Base-by-base conservation (phyloP, 1,140 invertebrate species). In the Macrostomum lignano region DNA sequence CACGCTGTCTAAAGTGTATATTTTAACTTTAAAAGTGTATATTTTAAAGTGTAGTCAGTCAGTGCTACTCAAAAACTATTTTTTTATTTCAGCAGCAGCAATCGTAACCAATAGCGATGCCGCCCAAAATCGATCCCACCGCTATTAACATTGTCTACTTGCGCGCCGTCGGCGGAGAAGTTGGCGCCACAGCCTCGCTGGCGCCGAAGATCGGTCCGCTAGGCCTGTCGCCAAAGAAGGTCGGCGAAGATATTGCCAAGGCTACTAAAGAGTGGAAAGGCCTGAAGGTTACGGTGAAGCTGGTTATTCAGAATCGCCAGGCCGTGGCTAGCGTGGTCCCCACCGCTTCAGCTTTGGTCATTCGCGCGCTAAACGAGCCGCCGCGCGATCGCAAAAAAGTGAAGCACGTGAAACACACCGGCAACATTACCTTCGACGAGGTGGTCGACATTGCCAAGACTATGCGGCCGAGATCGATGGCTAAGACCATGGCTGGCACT, bases 171-270 rank as follows among this genome's bases (percentile, higher is more conserved):
- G 91, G 91, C 50, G 88, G 91, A 53, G 91, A 98, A 73, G 79
- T 96, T 37, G 86, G 88, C 54, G 86, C 88, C 33, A 96, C 88
- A 41, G 91, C 91, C 35, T 82, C 86, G 10, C 65, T 98, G 47
- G 91, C 88, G 47, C 91, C 88, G 25, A 98, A 98, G 68, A 93
- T 96, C 49, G 86, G 86, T 73, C 86, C 88, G 20, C 67, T 96
- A 38, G 88, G 86, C 73, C 64, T 96, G 65, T 86, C 86, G 25
- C 91, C 91, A 20, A 98, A 98, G 63, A 98, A 98, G 68, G 73
- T 98, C 49, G 91, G 88, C 67, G 91, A 98, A 66, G 91, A 98
- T 59, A 98, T 98, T 51, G 82, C 86, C 35, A 98, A 98, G 59
- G 79, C 82, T 1, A 96, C 88, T 9, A 67, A 71, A 33, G 88